Evolutionary conservation across 2,797 vertebrate species (phyloP).

Genomic region (Cichlasoma orientale): DNA sequence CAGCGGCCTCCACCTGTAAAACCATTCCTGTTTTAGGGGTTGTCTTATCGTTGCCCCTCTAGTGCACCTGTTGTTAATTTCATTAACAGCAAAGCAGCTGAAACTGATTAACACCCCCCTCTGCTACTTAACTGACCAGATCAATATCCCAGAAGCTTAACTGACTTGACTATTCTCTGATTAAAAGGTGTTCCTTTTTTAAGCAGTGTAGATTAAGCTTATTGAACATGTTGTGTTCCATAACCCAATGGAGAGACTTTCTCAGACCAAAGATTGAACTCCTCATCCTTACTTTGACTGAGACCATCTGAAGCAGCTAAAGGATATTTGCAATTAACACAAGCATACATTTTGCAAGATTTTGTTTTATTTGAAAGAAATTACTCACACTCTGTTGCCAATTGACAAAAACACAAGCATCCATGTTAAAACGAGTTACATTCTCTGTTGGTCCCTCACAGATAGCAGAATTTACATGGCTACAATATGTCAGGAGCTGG

Average conservation of each 20-base stretch:
- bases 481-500: slow-evolving; percentile 9
- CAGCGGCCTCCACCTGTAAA: no score
- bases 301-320: slow-evolving; percentile 30
- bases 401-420: slow-evolving; percentile 1
- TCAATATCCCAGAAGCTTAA: no score
- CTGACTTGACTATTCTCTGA: no score
- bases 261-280: slow-evolving; percentile 56
- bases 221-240: slow-evolving; percentile 36
- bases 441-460: neutral
- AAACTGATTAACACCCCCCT: no score
- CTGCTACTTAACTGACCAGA: no score
- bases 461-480: neutral
- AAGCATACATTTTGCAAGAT: neutral
- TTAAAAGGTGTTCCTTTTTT: no score
- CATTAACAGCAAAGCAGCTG: no score
- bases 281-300: slow-evolving; percentile 53
- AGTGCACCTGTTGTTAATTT: no score
- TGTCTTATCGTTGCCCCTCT: no score
- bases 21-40: no score
- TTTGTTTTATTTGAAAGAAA: slow-evolving; percentile 16
- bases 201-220: slow-evolving; percentile 22
- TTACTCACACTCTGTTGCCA: neutral
- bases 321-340: slow-evolving; percentile 24
- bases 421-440: neutral
- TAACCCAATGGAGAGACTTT: slow-evolving; percentile 34